phyloP scores from a whole-genome alignment of 1,140 invertebrate species.

The Argopecten irradians region DNA sequence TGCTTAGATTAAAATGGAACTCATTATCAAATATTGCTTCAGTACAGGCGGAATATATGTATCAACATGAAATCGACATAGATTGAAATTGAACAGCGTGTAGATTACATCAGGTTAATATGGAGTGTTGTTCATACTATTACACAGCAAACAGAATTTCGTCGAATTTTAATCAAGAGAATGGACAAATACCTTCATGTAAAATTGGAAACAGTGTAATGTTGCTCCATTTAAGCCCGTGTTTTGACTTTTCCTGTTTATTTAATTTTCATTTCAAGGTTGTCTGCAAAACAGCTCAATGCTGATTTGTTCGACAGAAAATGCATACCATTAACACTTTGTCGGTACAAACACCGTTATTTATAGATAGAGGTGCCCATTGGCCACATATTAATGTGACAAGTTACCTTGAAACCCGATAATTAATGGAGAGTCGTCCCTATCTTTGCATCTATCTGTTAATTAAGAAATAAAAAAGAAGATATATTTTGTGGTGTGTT shows the following conservation, averaged over 20 bases:
- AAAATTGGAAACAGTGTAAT: background rate
- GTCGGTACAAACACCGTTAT: background rate
- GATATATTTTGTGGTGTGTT: background rate
- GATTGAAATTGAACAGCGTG: background rate
- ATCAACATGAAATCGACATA: background rate
- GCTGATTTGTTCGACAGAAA: background rate
- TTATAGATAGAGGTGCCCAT: background rate
- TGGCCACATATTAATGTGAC: background rate
- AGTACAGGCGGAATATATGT: background rate
- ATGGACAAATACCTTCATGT: too few relatives aligned
- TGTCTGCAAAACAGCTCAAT: background rate
- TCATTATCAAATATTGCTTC: too few relatives aligned
- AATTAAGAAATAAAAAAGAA: background rate
- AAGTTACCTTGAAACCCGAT: background rate
- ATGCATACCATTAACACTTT: background rate
- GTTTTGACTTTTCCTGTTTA: background rate
- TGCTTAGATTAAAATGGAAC: too few relatives aligned
- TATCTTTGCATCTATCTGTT: background rate
- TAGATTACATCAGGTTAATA: background rate
- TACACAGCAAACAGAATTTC: background rate
- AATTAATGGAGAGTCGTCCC: background rate
- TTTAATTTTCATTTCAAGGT: background rate
- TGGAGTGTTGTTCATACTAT: background rate
- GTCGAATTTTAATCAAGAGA: background rate
- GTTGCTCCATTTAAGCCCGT: background rate